Evolutionary conservation across 2,797 vertebrate genomes (phyloP).

Genomic region (Poliocrania exsul): DNA sequence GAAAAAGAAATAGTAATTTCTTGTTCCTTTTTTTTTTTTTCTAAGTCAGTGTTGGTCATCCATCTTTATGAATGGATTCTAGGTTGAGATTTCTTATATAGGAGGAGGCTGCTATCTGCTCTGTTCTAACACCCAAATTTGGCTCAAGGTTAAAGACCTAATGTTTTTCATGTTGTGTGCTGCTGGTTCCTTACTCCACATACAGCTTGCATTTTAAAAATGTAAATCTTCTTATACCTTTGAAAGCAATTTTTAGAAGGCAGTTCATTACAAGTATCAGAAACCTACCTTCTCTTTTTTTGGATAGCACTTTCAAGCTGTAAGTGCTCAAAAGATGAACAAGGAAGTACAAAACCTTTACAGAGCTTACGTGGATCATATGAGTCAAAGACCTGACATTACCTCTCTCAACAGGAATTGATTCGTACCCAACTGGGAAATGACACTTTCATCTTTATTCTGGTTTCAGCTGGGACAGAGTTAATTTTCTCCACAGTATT

Average conservation of each 20-base stretch:
- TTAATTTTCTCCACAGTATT: not conserved
- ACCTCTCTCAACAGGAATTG: not conserved
- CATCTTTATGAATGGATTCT: not conserved
- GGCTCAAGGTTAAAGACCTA: not conserved
- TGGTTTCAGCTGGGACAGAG: not conserved
- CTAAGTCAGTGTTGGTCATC: not conserved
- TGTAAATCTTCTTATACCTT: not conserved
- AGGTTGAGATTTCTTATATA: not conserved
- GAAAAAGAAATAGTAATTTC: not conserved
- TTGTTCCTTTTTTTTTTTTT: not conserved
- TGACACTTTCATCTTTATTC: not conserved
- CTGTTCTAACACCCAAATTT: not conserved
- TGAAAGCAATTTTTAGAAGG: not conserved
- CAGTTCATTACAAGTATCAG: not conserved
- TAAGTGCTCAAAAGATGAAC: not conserved
- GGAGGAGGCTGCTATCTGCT: not conserved
- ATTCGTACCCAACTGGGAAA: not conserved
- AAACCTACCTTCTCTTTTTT: not conserved
- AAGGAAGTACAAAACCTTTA: not conserved
- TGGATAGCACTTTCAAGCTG: not conserved
- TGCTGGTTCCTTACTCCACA: not conserved
- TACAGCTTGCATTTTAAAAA: not conserved
- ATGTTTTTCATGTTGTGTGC: not conserved
- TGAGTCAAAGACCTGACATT: not conserved
- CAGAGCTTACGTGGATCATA: not conserved